Base-by-base conservation (phyloP, 2,888 invertebrate genomes). In the Leucophenga montana region DNA sequence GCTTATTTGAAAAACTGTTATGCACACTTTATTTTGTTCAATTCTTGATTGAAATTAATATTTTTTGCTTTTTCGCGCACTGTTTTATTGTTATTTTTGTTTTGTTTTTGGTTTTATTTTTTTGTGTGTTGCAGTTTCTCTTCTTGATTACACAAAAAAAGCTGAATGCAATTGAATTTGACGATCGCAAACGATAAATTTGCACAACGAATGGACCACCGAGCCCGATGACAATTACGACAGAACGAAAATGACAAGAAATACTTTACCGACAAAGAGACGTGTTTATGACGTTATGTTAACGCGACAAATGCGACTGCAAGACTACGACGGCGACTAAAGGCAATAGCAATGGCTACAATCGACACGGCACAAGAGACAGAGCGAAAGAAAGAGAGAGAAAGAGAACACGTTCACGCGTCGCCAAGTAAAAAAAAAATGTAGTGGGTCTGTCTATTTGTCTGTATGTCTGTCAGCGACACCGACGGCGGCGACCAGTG, bases 401-500 rank as follows among this genome's bases (percentile, higher is more conserved):
- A 54, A 18, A 20, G 22, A 20, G 20, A 54, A 13, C 6, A 20
- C 18, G 13, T 18, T 8, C 54, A 22, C 22, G 18, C 20, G 18
- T 39, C 39, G 62, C 44, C 67, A 20, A 67, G 27, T 57, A 44
- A 67, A 56, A 48, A 59, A 66, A 69, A 62, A 72, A 44, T 22
- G 44, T 62, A 62, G 50, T 22, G 13, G 8, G 39, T 5, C 39
- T 39, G 39, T 39, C 39, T 39, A 27, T 62, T 62, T 54, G 68
- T 61, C 68, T 68, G 64, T 57, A 70, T 54, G 68, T 68, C 68
- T 68, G 64, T 57, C 71, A 39, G 65, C 72, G 64, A 67, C 65
- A 46, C 18, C 61, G 44, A 27, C 62, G 31, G 11, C 54, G 54
- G 66, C 66, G 56, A 44, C 80, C 76, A 75, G 72, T 73, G 75